Conservation (phyloP, 2,888 invertebrate genomes). For the Helicoverpa assulta region DNA sequence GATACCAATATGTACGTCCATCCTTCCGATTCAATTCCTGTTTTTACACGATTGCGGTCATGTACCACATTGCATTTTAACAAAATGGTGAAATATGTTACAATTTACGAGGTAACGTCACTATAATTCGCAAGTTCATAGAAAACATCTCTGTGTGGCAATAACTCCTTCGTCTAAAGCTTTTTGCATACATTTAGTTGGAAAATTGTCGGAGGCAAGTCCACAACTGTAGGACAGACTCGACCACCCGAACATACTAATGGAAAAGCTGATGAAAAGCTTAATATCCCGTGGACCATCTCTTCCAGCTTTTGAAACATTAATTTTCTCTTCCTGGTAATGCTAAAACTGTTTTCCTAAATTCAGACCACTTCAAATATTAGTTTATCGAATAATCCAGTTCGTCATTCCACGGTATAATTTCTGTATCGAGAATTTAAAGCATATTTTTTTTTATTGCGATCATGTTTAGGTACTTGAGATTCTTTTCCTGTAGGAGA, state of each 20-base stretch:
- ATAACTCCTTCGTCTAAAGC: conserved; percentile 51
- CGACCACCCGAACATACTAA: conserved; percentile 68
- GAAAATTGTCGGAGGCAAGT: conserved; percentile 64
- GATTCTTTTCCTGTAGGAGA: neutral
- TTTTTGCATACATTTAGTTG: conserved; percentile 59
- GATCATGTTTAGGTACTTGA: neutral
- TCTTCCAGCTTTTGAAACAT: conserved; percentile 77
- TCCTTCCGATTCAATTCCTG: no score
- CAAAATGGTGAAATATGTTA: neutral
- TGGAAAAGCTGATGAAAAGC: conserved; percentile 78
- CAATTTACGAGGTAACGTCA: conserved; percentile 34
- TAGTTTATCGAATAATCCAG: conserved; percentile 22
- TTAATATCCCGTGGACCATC: conserved; percentile 78
- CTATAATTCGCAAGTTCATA: conserved; percentile 14
- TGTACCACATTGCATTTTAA: no score
- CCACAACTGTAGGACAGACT: conserved; percentile 59
- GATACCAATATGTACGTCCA: no score
- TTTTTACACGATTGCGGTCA: no score
- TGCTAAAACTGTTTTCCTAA: conserved; percentile 58
- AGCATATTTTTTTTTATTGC: conserved; percentile 1
- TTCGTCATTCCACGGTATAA: conserved; percentile 15
- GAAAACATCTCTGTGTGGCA: conserved; percentile 41
- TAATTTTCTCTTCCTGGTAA: conserved; percentile 78
- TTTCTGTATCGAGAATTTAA: conserved; percentile 6
- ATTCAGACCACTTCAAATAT: conserved; percentile 51